Evolutionary conservation across 1,140 invertebrate species (phyloP), one percentile per base, ranked within the genome.

Genomic region (Drosophila melanica): DNA sequence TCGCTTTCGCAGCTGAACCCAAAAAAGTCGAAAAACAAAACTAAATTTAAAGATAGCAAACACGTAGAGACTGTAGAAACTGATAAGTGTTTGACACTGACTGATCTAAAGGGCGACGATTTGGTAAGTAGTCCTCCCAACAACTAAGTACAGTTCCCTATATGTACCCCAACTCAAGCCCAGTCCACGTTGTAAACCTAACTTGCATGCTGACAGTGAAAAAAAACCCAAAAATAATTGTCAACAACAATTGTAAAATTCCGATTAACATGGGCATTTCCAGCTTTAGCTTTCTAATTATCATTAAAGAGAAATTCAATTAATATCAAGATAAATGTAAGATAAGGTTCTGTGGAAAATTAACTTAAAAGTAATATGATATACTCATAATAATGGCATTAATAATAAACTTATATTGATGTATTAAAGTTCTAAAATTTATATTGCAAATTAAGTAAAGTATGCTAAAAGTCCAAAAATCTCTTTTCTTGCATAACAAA

Each of bases 21-120:
- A 48, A 91, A 91, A 80, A 91, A 91, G 62, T 79, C 80, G 11
- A 91, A 91, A 91, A 90, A 91, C 62, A 91, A 91, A 76, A 58
- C 53, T 62, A 89, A 89, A 80, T 72, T 77, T 68, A 89, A 68
- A 77, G 85, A 89, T 64, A 75, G 47, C 65, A 70, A 75, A 71
- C 73, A 90, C 74, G 70, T 89, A 90, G 80, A 89, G 72, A 90
- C 78, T 85, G 75, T 87, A 86, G 85, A 91, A 77, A 81, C 74
- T 84, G 85, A 91, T 70, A 78, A 84, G 72, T 82, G 75, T 79
- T 71, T 82, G 77, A 90, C 74, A 66, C 63, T 82, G 79, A 91
- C 79, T 91, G 90, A 91, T 72, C 76, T 89, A 71, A 91, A 90
- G 65, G 59, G 69, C 62, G 80, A 81, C 68, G 80, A 87, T 58